Conservation (phyloP, 2,797 vertebrate genomes). For the Myotis myotis region DNA sequence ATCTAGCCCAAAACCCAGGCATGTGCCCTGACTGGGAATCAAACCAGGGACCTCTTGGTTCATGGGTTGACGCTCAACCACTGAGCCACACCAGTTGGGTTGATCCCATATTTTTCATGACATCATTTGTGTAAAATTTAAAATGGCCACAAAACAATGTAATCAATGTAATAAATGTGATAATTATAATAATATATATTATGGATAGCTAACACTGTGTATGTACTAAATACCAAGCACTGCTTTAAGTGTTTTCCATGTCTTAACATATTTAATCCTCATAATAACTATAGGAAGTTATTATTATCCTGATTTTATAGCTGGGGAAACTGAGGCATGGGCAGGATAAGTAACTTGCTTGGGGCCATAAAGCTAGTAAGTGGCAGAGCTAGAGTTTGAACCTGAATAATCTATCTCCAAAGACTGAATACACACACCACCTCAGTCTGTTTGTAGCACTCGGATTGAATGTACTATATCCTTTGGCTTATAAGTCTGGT, state of each 20-base stretch:
- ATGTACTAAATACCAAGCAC: not conserved
- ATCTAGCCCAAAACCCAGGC: too few relatives aligned
- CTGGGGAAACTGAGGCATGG: not conserved
- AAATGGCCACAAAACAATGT: not conserved
- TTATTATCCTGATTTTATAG: constrained; percentile 5
- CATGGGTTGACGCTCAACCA: too few relatives aligned
- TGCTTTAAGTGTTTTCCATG: constrained; percentile 7
- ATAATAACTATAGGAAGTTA: not conserved
- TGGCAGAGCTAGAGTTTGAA: constrained; percentile 27
- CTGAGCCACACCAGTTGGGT: too few relatives aligned
- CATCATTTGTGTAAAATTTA: constrained; percentile 22
- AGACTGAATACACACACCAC: not conserved
- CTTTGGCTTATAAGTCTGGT: not conserved
- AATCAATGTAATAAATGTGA: not conserved
- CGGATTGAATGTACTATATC: not conserved
- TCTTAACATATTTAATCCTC: constrained; percentile 41
- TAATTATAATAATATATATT: not conserved
- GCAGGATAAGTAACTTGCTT: not conserved
- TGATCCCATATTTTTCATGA: not conserved
- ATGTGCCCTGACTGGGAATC: too few relatives aligned
- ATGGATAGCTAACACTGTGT: not conserved
- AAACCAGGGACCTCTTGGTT: too few relatives aligned
- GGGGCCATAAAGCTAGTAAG: not conserved
- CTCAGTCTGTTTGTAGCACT: not conserved
- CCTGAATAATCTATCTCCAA: not conserved